Base-by-base conservation (phyloP, 2,888 invertebrate genomes). In the Xestia rhomboidea region DNA sequence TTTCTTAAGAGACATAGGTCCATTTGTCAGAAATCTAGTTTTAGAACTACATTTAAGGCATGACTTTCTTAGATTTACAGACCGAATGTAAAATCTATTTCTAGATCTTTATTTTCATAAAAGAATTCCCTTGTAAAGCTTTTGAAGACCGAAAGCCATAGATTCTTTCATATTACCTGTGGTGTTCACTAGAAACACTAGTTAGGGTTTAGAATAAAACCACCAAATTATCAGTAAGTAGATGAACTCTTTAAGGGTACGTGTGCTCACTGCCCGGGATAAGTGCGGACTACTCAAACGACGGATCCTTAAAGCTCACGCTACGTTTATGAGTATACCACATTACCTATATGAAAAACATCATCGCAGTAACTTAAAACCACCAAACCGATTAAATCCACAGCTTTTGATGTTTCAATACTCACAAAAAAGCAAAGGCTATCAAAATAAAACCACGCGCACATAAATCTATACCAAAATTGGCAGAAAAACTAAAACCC, bases 401-500 rank as follows among this genome's bases (percentile, higher is more conserved):
- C 1, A 54, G 27, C 41, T 38, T 44, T 46, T 13, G 0, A 75
- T 60, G 13, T 79, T 79, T 38, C 77, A n/a, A 54, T 46, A 57
- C 54, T 24, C 18, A 18, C 24, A 24, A 46, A 62, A 68, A 70
- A 30, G 4, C 0, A 27, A 4, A 51, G n/a, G 15, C 30, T 34
- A 51, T 76, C 15, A 76, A 81, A 82, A 41, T 27, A 34, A 85
- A 63, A 75, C 82, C 67, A 57, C 75, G 68, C 2, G 64, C 76
- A 67, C 51, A 71, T 1, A 70, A 72, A 69, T 30, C 34, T 18
- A 66, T 49, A 75, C 15, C 51, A 27, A 81, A 73, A 54, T 44
- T 54, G 49, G 76, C 66, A 69, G 82, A 67, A 76, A 85, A 70
- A 60, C 30, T 62, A 34, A 30, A 30, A 30, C 11, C 13, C 38